Conservation (phyloP, 1,140 invertebrate species). For the Nilaparvata lugens region DNA sequence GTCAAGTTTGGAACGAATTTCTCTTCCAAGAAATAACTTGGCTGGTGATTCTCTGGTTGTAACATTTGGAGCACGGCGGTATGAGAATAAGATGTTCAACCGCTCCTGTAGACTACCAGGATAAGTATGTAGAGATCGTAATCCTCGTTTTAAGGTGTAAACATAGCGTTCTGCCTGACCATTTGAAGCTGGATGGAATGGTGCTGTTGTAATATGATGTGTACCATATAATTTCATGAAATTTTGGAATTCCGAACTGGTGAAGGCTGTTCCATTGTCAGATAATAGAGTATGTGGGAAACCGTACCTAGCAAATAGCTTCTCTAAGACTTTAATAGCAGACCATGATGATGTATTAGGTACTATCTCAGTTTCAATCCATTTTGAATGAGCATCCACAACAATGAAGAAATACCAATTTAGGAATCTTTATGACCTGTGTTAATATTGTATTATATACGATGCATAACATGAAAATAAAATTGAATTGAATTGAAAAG, state of each 20-base stretch:
- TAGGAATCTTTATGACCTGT: no score
- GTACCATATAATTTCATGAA: conserved; percentile 24
- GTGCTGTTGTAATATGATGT: conserved; percentile 19
- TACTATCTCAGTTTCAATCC: conserved; percentile 30
- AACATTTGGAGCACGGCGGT: conserved; percentile 16
- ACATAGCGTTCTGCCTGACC: conserved; percentile 25
- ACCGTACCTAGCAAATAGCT: conserved; percentile 25
- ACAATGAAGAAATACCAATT: conserved; percentile 31
- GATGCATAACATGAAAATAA: no score
- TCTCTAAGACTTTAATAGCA: conserved; percentile 19
- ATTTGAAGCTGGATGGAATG: conserved; percentile 24
- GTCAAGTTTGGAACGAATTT: conserved; percentile 10
- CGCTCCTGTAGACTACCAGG: conserved; percentile 7
- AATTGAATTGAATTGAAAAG: no score
- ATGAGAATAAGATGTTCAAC: conserved; percentile 19
- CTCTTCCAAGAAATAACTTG: conserved; percentile 14
- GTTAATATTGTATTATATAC: no score
- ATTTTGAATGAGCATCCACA: conserved; percentile 35
- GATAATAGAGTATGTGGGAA: conserved; percentile 22
- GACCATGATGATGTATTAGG: conserved; percentile 6
- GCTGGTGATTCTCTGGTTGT: conserved; percentile 7
- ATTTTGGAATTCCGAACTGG: conserved; percentile 22
- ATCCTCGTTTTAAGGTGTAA: conserved; percentile 21
- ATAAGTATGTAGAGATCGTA: conserved; percentile 12
- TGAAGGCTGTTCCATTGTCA: conserved; percentile 29